A percentile compares a stretch with the other conserved stretches of the same genome.
These are phyloP conservation scores for Pteropus alecto DNA, from an alignment of 2,113 vertebrate genomes.

Conservation along the genomic window DNA sequence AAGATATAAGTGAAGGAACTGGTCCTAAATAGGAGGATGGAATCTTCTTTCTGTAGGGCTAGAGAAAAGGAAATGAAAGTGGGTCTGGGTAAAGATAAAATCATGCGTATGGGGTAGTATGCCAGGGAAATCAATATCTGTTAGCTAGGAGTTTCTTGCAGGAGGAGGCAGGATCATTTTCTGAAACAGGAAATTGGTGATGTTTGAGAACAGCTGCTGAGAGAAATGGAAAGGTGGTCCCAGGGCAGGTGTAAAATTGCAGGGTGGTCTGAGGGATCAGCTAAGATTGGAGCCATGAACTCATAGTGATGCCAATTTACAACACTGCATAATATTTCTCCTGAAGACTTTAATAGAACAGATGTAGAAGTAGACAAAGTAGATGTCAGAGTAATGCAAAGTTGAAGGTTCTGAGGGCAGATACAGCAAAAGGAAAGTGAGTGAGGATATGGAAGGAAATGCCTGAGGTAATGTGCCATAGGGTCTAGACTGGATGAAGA, in stretches of 20 bases:
- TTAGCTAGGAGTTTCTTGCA: neutral
- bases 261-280: neutral
- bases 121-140: neutral
- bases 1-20: neutral
- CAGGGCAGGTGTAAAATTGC: neutral
- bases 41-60: neutral
- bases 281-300: neutral
- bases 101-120: neutral
- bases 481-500: neutral
- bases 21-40: neutral
- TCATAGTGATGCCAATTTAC: neutral
- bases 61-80: neutral
- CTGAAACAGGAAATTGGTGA: neutral
- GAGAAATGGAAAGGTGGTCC: neutral
- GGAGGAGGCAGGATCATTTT: neutral
- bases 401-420: neutral
- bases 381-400: neutral
- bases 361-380: neutral
- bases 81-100: neutral
- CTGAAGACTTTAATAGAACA: neutral
- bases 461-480: neutral
- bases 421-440: neutral
- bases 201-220: neutral
- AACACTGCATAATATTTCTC: neutral
- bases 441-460: neutral